phyloP scores from a whole-genome alignment of 2,888 invertebrate genomes.

The Coenonympha glycerion region DNA sequence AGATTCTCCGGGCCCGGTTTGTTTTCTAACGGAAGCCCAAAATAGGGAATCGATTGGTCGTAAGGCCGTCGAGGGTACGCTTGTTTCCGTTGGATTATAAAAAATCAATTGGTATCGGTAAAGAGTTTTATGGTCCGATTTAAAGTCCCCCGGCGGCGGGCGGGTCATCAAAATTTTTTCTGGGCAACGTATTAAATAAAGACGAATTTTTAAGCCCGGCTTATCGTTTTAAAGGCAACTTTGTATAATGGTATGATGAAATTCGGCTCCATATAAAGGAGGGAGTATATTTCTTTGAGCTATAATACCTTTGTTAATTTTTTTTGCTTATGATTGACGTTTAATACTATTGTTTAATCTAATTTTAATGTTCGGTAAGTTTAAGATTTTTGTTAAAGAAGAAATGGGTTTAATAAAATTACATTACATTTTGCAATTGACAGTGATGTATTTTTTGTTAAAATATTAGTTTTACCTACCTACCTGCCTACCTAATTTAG shows the following conservation, averaged over 20 bases:
- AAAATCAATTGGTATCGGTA: conserved; percentile 33
- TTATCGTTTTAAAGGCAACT: conserved; percentile 3
- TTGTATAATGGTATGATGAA: not conserved
- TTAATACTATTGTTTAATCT: too few species aligned
- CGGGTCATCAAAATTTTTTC: conserved; percentile 16
- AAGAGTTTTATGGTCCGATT: conserved; percentile 25
- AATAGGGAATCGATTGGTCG: conserved; percentile 68
- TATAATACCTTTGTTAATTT: not conserved
- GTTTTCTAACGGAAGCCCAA: conserved; percentile 69
- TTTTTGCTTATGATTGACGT: too few species aligned
- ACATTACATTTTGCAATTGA: too few species aligned
- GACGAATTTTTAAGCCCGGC: conserved; percentile 8
- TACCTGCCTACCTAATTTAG: too few species aligned
- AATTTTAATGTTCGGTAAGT: too few species aligned
- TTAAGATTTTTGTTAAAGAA: too few species aligned
- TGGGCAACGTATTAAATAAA: conserved; percentile 7
- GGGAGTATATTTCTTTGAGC: not conserved
- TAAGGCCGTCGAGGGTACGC: conserved; percentile 50
- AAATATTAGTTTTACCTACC: too few species aligned
- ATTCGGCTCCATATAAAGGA: not conserved
- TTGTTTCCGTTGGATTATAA: conserved; percentile 48
- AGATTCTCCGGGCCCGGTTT: conserved; percentile 59
- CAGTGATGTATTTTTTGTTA: too few species aligned
- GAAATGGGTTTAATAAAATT: too few species aligned
- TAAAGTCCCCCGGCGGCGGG: conserved; percentile 16